These are phyloP conservation scores for Periphyllus acericola DNA, from an alignment of 2,888 invertebrate genomes.

Conservation along the genomic window DNA sequence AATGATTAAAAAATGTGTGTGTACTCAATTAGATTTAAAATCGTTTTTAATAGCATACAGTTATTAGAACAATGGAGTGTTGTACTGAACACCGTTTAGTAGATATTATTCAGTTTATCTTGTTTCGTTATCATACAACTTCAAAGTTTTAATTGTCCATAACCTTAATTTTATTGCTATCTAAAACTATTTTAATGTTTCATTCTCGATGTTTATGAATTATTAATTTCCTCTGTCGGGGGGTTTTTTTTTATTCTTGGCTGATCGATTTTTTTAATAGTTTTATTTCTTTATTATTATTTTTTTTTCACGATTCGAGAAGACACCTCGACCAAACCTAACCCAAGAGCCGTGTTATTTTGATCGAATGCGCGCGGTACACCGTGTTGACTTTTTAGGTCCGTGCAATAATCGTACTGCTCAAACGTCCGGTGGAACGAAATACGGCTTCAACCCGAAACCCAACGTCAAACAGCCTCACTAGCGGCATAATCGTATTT, in stretches of 20 bases:
- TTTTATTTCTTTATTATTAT: not conserved
- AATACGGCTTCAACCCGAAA: not conserved
- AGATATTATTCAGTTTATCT: slow-evolving; percentile 29
- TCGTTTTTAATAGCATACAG: not conserved
- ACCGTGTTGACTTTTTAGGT: not conserved
- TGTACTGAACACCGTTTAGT: not conserved
- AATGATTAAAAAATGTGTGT: not conserved
- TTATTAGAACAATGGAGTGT: slow-evolving; percentile 1
- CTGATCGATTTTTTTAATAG: not conserved
- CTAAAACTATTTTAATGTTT: slow-evolving; percentile 11
- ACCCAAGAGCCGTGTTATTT: not conserved
- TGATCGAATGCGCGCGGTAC: too few species aligned
- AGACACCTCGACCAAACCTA: not conserved
- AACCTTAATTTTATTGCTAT: slow-evolving; percentile 10
- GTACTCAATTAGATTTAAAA: not conserved
- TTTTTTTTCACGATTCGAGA: not conserved
- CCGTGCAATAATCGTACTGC: not conserved
- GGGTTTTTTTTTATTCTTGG: not conserved
- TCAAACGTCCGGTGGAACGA: not conserved
- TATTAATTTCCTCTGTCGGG: not conserved
- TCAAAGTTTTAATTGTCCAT: slow-evolving; percentile 25
- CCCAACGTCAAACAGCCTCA: not conserved
- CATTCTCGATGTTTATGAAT: slow-evolving; percentile 5
- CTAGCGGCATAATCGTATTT: not conserved
- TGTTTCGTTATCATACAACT: slow-evolving; percentile 23